A percentile compares a stretch with the other conserved stretches of the same genome.
Evolutionary conservation across 1,140 invertebrate genomes (phyloP).

Genomic region (Apis florea): DNA sequence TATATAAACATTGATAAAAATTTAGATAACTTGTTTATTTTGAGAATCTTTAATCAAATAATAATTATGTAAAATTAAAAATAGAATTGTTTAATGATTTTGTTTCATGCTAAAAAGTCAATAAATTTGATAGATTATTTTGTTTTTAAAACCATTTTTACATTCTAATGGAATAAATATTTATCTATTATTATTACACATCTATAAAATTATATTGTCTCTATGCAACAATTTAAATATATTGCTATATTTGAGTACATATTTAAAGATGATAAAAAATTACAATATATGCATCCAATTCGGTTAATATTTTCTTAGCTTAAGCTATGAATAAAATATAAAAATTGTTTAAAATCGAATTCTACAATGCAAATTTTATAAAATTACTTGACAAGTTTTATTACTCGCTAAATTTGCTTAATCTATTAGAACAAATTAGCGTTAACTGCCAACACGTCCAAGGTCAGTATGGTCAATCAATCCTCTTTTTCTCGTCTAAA

Average conservation of each 20-base stretch:
- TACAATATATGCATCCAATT: background rate
- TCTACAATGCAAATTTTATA: background rate
- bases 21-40: too few relatives aligned
- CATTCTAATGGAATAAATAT: background rate
- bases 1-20: too few relatives aligned
- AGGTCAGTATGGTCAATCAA: conserved; percentile 25
- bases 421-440: conserved; percentile 20
- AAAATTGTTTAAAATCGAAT: background rate
- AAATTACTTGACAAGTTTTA: conserved; percentile 8
- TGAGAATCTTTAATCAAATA: background rate
- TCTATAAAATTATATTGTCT: background rate
- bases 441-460: conserved; percentile 24
- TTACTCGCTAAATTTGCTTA: conserved; percentile 11
- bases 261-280: too few relatives aligned
- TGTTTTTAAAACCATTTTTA: background rate
- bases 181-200: background rate
- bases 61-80: background rate
- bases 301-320: too few relatives aligned
- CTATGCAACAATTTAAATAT: too few relatives aligned
- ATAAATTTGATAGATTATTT: background rate
- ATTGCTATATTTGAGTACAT: background rate
- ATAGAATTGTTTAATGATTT: too few relatives aligned
- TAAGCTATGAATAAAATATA: background rate
- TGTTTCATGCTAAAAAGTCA: background rate
- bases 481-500: conserved; percentile 11